Percentiles rank a stretch among this genome's conserved stretches.
phyloP scores from a whole-genome alignment of 2,113 vertebrate species.

The human (Homo sapiens) region GRCh38 chr11:60206001-60206500 shows the following conservation, averaged over 20 bases:
- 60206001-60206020: not conserved
- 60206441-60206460: not conserved
- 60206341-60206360: not conserved
- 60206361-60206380: not conserved
- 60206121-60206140: not conserved
- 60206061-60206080: not conserved
- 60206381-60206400: not conserved
- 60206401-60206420: not conserved
- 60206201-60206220: not conserved
- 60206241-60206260: not conserved
- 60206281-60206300: not conserved
- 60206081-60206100: not conserved
- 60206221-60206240: not conserved
- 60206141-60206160: not conserved
- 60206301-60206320: not conserved
- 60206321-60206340: not conserved
- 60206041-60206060: not conserved
- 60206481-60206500: no score
- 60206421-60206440: not conserved
- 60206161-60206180: not conserved
- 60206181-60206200: not conserved
- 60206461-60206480: not conserved
- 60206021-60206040: not conserved
- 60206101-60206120: not conserved
- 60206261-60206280: not conserved